Conservation (phyloP, 2,888 invertebrate species). For the Augiades crinisus region DNA sequence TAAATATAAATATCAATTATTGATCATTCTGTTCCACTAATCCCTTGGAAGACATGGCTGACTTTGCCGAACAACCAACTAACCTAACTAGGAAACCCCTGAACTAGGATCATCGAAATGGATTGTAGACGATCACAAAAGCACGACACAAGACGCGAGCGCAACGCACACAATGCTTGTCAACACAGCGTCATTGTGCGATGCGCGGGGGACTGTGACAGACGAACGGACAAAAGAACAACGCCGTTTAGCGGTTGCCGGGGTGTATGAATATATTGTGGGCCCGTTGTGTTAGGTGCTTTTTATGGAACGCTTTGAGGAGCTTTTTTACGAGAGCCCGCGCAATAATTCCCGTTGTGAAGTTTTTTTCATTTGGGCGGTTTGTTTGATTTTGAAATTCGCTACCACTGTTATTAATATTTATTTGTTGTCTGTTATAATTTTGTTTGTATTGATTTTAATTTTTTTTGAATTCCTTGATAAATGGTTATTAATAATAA, state of each 20-base stretch:
- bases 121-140: conserved; percentile 19
- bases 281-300: conserved; percentile 7
- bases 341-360: conserved; percentile 6
- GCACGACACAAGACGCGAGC: conserved; percentile 26
- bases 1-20: too few relatives aligned
- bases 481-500: too few relatives aligned
- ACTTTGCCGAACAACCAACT: too few relatives aligned
- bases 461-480: too few relatives aligned
- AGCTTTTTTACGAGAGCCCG: conserved; percentile 6
- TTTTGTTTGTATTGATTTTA: neutral
- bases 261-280: conserved; percentile 23
- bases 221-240: conserved; percentile 54
- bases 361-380: conserved; percentile 19
- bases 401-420: neutral
- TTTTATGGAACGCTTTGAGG: conserved; percentile 13
- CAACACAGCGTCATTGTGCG: conserved; percentile 51
- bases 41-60: too few relatives aligned
- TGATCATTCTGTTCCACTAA: too few relatives aligned
- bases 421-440: neutral
- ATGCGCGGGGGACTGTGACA: conserved; percentile 43
- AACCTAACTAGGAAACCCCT: too few relatives aligned
- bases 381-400: conserved; percentile 13
- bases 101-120: conserved; percentile 2
- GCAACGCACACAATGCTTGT: conserved; percentile 56
- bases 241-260: conserved; percentile 33